These are phyloP conservation scores for Bambusicola thoracicus DNA, from an alignment of 2,113 vertebrate genomes.

Conservation along the genomic window DNA sequence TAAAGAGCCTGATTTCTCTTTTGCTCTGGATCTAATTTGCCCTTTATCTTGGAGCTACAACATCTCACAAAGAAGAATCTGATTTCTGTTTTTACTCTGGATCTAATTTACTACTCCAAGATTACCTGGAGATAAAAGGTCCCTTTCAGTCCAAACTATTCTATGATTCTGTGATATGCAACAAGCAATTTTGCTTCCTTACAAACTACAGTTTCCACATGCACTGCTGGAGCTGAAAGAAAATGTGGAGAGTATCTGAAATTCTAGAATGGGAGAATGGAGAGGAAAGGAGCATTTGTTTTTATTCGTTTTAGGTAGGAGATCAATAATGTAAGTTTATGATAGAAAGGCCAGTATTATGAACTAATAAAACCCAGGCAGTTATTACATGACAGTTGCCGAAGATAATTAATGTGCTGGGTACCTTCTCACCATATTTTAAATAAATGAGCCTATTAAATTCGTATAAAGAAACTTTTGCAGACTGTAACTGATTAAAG, in stretches of 20 bases:
- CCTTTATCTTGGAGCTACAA: not conserved
- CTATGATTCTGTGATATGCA: not conserved
- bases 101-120: not conserved
- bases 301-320: not conserved
- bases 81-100: not conserved
- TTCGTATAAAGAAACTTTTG: not conserved
- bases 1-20: not conserved
- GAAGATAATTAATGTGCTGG: not conserved
- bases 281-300: not conserved
- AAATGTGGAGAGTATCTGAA: not conserved
- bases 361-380: conserved; percentile 8
- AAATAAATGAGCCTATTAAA: not conserved
- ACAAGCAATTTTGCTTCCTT: not conserved
- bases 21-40: not conserved
- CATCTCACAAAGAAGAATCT: not conserved
- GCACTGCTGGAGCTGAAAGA: not conserved
- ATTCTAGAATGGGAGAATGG: not conserved
- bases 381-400: not conserved
- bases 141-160: not conserved
- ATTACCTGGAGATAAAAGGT: not conserved
- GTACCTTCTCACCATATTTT: not conserved
- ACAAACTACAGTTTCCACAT: not conserved
- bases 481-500: not conserved
- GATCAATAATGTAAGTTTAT: not conserved
- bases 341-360: not conserved